Evolutionary conservation across 2,113 vertebrate species (phyloP).

Genomic region (Steatornis caripensis): DNA sequence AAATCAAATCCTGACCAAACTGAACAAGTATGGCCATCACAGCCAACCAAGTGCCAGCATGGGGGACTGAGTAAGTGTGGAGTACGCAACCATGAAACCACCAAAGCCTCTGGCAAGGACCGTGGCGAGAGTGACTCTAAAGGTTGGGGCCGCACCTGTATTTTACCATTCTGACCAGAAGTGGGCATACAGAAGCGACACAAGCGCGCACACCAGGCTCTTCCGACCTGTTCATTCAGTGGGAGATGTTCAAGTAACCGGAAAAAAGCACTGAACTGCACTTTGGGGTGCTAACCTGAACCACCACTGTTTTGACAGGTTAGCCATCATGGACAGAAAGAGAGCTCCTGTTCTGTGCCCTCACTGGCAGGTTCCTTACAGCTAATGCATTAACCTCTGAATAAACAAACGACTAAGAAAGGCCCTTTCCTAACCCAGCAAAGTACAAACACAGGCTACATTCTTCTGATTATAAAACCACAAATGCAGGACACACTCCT

Average conservation of each 20-base stretch:
- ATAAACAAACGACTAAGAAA: slow-evolving; percentile 32
- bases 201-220: neutral
- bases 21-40: neutral
- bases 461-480: slow-evolving; percentile 29
- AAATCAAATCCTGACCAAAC: neutral
- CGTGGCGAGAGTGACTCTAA: rapidly evolving
- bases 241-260: neutral
- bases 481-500: slow-evolving; percentile 23
- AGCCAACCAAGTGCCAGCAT: neutral
- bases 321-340: neutral
- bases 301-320: neutral
- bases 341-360: neutral
- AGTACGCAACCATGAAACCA: neutral
- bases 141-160: neutral
- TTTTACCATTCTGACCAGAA: neutral
- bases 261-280: neutral
- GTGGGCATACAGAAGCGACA: neutral
- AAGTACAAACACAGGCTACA: slow-evolving; percentile 34
- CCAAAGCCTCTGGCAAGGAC: neutral
- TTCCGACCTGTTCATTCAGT: neutral
- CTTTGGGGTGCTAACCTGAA: neutral
- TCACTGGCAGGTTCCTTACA: neutral
- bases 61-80: neutral
- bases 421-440: neutral
- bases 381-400: slow-evolving; percentile 26